phyloP scores from a whole-genome alignment of 2,888 invertebrate species.

The Patella depressa region DNA sequence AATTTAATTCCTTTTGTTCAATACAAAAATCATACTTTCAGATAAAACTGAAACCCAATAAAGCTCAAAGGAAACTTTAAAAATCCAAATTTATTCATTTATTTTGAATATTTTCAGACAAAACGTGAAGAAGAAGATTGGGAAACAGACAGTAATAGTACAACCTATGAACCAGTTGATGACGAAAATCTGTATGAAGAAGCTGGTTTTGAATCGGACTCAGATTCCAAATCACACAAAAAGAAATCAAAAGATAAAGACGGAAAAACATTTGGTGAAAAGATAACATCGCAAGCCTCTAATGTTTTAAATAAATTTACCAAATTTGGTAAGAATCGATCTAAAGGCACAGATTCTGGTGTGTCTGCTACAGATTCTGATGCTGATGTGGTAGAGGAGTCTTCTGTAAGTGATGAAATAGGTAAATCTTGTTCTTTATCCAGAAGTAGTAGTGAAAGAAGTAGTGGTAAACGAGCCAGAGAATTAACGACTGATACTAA shows the following conservation, averaged over 20 bases:
- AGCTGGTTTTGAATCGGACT: constrained; percentile 23
- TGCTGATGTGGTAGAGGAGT: constrained; percentile 38
- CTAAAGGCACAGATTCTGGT: constrained; percentile 38
- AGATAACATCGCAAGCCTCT: constrained; percentile 34
- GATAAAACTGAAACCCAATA: no score
- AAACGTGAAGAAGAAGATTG: constrained; percentile 35
- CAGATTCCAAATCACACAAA: constrained; percentile 20
- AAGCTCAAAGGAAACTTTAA: no score
- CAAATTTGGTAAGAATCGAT: constrained; percentile 10
- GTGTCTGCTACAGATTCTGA: constrained; percentile 49
- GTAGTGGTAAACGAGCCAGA: constrained; percentile 33
- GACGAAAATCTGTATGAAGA: constrained; percentile 40
- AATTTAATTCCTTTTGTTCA: no score
- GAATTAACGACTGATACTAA: constrained; percentile 15
- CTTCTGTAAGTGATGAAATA: constrained; percentile 29
- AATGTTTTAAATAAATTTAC: constrained; percentile 30
- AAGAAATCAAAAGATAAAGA: constrained; percentile 28
- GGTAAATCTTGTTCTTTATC: constrained; percentile 34
- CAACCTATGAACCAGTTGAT: constrained; percentile 32
- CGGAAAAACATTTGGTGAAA: constrained; percentile 28
- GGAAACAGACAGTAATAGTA: constrained; percentile 32
- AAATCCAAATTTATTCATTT: background rate
- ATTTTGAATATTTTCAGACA: constrained; percentile 18
- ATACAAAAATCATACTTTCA: no score
- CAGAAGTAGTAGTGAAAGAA: constrained; percentile 41